Evolutionary conservation across 2,888 invertebrate species (phyloP).

Genomic region (Parascotia fuliginaria): DNA sequence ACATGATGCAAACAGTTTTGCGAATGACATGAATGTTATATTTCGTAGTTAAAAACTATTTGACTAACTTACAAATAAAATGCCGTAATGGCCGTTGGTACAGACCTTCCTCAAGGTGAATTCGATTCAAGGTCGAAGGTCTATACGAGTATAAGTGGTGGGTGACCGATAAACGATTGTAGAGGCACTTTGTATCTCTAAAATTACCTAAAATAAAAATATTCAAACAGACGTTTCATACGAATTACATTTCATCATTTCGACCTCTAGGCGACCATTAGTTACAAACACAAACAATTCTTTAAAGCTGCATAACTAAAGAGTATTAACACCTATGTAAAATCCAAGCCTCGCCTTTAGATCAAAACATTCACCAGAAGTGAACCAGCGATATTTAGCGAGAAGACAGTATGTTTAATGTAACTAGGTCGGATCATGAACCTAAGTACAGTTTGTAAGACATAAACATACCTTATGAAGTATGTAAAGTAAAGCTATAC

Average conservation of each 20-base stretch:
- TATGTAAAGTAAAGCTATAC: not conserved
- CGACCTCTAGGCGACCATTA: too few relatives aligned
- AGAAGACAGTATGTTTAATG: conserved; percentile 41
- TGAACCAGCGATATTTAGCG: conserved; percentile 38
- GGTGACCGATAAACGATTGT: too few relatives aligned
- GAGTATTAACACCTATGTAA: conserved; percentile 6
- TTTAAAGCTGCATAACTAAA: too few relatives aligned
- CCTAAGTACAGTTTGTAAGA: conserved; percentile 1
- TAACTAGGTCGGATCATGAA: conserved; percentile 36
- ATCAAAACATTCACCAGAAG: conserved; percentile 27
- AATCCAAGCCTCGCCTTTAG: conserved; percentile 14
- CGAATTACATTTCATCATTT: too few relatives aligned
- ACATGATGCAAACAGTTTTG: conserved; percentile 4
- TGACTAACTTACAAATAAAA: not conserved
- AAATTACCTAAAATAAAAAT: too few relatives aligned
- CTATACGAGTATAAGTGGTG: too few relatives aligned
- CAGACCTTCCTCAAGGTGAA: too few relatives aligned
- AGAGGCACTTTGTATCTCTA: too few relatives aligned
- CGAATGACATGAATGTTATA: not conserved
- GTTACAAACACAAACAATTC: too few relatives aligned
- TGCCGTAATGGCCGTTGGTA: not conserved
- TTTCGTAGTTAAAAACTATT: conserved; percentile 1
- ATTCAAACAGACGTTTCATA: too few relatives aligned
- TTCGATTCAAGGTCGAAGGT: too few relatives aligned
- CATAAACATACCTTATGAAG: not conserved